Base-by-base conservation (phyloP, 1,140 invertebrate genomes). In the Magallana angulata region DNA sequence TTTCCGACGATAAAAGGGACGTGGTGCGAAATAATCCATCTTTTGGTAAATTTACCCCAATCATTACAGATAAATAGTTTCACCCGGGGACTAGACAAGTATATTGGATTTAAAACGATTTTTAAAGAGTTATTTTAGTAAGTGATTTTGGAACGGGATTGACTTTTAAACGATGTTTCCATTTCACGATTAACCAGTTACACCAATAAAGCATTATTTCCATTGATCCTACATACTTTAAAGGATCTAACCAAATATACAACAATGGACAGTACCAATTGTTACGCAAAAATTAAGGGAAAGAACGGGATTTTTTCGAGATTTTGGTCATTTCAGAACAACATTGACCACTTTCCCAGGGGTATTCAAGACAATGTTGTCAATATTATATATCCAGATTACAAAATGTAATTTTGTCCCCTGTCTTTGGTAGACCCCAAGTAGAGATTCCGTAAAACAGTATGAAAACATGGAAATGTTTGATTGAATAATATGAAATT, bases 331-430 rank as follows among this genome's bases (percentile, higher is more conserved):
- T 36, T 76, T 12, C 36, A 30, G 9, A 76, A 11, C 18, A 30
- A 76, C 68, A 76, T 12, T 7, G 24, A 8, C 18, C 24, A 30
- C 68, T 76, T 76, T 76, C 68, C 68, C 68, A 76, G 68, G 68
- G 68, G 18, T 76, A 18, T 76, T 76, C 36, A 76, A 36, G 36
- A 76, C 68, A 76, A 76, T 76, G 68, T 76, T 76, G 68, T 76
- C 68, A 76, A 76, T 76, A 76, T 76, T 76, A 12, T 76, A 36
- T 12, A 76, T 76, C 3, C 8, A 76, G 68, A 76, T 76, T 24
- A 76, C 11, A 8, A 30, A 36, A 76, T 30, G 68, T 76, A 24
- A 76, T 36, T 76, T 24, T 76, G 36, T 76, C 18, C 24, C 12
- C 36, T 48, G 36, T 4, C 36, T 48, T 48, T 48, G 3, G 5